phyloP scores from a whole-genome alignment of 2,797 vertebrate species.

The Pempheris klunzingeri region DNA sequence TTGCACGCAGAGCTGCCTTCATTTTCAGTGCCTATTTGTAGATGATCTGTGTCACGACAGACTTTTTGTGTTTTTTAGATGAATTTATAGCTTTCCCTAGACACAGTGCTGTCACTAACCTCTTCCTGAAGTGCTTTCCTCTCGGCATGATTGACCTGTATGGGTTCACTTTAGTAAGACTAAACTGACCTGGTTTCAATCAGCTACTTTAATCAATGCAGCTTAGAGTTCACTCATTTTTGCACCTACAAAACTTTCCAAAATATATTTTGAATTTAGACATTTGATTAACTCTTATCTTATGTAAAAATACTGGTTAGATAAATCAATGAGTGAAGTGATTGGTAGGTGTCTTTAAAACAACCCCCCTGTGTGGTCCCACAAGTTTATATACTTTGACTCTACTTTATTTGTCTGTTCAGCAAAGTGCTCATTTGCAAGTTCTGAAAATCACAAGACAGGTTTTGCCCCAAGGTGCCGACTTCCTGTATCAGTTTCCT shows the following conservation, averaged over 20 bases:
- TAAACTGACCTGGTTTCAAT: background rate
- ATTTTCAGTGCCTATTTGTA: background rate
- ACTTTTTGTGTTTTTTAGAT: no score
- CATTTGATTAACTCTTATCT: no score
- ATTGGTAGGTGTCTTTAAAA: background rate
- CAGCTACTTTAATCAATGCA: background rate
- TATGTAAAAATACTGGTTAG: no score
- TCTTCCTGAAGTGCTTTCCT: no score
- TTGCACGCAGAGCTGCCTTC: background rate
- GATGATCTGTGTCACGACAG: background rate
- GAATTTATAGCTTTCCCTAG: background rate
- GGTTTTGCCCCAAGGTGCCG: background rate
- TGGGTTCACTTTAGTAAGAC: no score
- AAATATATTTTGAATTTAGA: no score
- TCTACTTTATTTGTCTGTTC: background rate
- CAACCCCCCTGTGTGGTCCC: background rate
- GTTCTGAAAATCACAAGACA: background rate
- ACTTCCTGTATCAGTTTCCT: background rate
- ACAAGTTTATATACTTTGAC: background rate
- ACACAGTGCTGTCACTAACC: background rate
- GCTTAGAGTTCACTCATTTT: background rate
- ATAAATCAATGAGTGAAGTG: background rate
- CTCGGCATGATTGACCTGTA: no score
- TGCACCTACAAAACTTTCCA: no score
- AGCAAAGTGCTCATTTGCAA: background rate